Conservation (phyloP, 2,797 vertebrate species). For the Caiman crocodilus region DNA sequence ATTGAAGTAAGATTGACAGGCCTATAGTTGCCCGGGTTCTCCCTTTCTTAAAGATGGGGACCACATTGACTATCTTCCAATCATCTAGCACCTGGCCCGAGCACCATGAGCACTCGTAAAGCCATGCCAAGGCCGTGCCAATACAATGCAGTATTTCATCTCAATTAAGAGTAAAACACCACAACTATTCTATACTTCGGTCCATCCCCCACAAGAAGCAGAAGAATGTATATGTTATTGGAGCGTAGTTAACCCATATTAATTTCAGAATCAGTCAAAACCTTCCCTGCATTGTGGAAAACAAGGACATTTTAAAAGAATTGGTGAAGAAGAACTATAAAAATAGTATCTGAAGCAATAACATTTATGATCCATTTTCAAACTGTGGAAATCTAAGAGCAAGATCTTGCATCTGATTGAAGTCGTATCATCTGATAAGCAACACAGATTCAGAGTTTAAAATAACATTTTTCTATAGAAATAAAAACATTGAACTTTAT, state of each 20-base stretch:
- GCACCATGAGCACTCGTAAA: too few relatives aligned
- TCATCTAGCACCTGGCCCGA: too few relatives aligned
- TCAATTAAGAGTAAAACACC: background rate
- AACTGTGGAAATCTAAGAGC: background rate
- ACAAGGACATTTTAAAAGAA: conserved; percentile 5
- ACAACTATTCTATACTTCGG: background rate
- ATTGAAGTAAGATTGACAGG: too few relatives aligned
- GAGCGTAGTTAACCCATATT: conserved; percentile 30
- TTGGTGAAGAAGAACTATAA: background rate
- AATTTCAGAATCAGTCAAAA: background rate
- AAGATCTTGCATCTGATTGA: background rate
- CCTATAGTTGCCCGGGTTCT: too few relatives aligned
- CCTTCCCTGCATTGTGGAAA: background rate
- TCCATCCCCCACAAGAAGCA: background rate
- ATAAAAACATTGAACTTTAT: background rate
- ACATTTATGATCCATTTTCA: conserved; percentile 5
- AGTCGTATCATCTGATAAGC: background rate
- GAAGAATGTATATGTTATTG: background rate
- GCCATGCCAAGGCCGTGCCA: too few relatives aligned
- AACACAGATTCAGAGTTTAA: background rate
- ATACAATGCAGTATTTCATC: background rate
- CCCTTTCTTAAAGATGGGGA: too few relatives aligned
- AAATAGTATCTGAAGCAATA: background rate
- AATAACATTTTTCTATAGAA: background rate
- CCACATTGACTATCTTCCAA: too few relatives aligned